Evolutionary conservation across 1,140 invertebrate genomes (phyloP).

Genomic region (Sipha flava): DNA sequence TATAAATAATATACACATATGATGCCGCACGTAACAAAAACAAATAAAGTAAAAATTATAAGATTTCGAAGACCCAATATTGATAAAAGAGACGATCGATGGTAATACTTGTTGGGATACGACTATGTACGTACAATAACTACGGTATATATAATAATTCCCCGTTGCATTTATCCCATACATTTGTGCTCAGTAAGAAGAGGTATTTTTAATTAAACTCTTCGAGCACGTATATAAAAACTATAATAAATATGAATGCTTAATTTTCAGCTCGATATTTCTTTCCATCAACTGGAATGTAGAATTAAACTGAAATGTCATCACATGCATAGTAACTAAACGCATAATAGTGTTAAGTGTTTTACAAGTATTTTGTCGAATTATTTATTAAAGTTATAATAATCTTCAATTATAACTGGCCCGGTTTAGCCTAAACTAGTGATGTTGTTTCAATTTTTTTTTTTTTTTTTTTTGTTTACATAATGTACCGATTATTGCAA

Average conservation of each 20-base stretch:
- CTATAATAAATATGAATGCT: background rate
- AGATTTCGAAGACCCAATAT: background rate
- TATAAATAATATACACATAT: too few relatives aligned
- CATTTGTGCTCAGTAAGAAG: background rate
- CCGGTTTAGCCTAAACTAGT: too few relatives aligned
- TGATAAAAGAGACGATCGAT: background rate
- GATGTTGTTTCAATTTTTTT: too few relatives aligned
- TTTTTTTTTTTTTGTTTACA: too few relatives aligned
- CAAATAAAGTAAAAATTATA: background rate
- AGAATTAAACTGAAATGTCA: background rate
- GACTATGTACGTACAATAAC: background rate
- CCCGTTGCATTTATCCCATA: background rate
- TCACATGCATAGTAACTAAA: background rate
- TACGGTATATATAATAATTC: background rate
- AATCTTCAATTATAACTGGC: too few relatives aligned
- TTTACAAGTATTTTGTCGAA: too few relatives aligned
- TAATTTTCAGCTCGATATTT: background rate
- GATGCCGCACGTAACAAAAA: background rate
- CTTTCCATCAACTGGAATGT: background rate
- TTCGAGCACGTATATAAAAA: background rate
- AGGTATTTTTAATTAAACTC: conserved; percentile 6
- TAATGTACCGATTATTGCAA: too few relatives aligned
- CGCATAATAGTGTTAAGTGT: too few relatives aligned
- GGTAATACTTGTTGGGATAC: background rate
- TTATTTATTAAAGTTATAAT: too few relatives aligned